phyloP scores from a whole-genome alignment of 1,140 invertebrate genomes.

The Penaeus japonicus region DNA sequence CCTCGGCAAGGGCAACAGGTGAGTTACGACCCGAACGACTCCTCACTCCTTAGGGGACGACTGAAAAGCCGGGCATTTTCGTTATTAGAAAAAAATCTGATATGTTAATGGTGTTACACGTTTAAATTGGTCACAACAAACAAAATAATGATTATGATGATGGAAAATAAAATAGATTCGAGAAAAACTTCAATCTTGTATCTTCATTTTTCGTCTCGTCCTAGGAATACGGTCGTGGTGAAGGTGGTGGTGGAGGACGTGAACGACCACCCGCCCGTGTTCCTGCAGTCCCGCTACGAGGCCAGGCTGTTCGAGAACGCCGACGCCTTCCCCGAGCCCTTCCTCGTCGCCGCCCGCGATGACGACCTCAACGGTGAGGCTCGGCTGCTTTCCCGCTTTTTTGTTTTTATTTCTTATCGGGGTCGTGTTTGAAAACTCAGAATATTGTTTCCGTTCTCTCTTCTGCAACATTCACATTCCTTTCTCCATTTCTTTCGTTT shows the following conservation, averaged over 20 bases:
- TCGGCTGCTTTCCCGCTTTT: background rate
- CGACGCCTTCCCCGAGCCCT: conserved; percentile 76
- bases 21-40: background rate
- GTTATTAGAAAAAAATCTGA: too few relatives aligned
- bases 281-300: conserved; percentile 84
- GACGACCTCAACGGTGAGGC: conserved; percentile 81
- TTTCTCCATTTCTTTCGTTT: background rate
- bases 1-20: conserved; percentile 82
- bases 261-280: conserved; percentile 86
- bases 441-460: background rate
- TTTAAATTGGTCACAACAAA: too few relatives aligned
- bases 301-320: conserved; percentile 84
- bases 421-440: background rate
- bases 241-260: conserved; percentile 86
- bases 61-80: too few relatives aligned
- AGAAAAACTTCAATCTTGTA: too few relatives aligned
- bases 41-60: too few relatives aligned
- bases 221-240: conserved; percentile 82
- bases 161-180: too few relatives aligned
- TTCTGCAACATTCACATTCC: background rate
- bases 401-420: background rate
- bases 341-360: conserved; percentile 83
- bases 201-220: background rate
- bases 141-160: too few relatives aligned
- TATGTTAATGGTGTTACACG: too few relatives aligned